Conservation (phyloP, 2,888 invertebrate species). For the Xiphydria camelus region DNA sequence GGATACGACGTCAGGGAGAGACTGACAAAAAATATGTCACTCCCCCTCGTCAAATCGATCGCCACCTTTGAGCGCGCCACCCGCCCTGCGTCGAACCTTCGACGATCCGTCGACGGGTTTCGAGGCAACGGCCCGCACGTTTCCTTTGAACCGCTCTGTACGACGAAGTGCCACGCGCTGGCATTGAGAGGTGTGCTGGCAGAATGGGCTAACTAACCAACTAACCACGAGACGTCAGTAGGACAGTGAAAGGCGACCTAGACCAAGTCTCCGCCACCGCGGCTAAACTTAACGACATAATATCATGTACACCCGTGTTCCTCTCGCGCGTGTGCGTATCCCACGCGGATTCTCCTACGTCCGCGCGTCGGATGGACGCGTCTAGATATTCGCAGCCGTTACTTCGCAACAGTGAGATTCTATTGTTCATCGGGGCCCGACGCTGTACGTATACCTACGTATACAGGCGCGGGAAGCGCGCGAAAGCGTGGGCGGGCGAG, state of each 20-base stretch:
- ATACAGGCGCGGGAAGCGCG: no score
- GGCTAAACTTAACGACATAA: constrained; percentile 1
- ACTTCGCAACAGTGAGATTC: no score
- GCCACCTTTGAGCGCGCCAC: no score
- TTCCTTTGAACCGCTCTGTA: constrained; percentile 16
- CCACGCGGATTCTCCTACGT: not conserved
- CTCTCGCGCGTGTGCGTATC: not conserved
- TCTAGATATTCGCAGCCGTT: no score
- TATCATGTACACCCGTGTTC: not conserved
- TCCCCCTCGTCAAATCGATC: no score
- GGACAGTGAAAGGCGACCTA: constrained; percentile 55
- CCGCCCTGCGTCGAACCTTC: no score
- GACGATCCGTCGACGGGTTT: no score
- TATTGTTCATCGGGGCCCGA: not conserved
- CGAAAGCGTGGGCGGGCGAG: no score
- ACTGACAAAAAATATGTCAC: no score
- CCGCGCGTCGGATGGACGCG: not conserved
- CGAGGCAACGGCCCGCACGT: not conserved
- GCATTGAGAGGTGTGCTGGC: constrained; percentile 39
- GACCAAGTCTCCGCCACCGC: constrained; percentile 43
- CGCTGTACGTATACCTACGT: not conserved
- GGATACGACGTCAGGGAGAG: no score
- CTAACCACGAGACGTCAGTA: constrained; percentile 44
- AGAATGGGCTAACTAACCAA: constrained; percentile 41
- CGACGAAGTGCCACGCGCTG: constrained; percentile 33